Evolutionary conservation across 2,113 vertebrate species (phyloP).

Genomic region (Rhinopomastus cyanomelas): DNA sequence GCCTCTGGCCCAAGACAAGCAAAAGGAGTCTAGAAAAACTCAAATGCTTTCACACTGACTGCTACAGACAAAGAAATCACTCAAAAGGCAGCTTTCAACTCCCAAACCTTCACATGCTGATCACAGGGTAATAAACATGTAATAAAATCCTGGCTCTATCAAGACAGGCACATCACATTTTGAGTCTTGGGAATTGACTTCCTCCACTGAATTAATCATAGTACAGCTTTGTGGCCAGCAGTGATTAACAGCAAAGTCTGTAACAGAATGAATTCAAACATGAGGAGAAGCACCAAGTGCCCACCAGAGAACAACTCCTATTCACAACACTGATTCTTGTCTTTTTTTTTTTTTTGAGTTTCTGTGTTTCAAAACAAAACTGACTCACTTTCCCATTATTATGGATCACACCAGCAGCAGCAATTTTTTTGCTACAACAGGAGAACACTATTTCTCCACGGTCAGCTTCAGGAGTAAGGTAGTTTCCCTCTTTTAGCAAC

Average conservation of each 20-base stretch:
- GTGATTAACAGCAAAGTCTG: fast-evolving
- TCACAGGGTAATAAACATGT: not conserved
- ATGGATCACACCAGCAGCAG: not conserved
- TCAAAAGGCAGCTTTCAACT: not conserved
- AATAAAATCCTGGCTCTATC: not conserved
- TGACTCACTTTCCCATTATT: not conserved
- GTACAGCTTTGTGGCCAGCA: not conserved
- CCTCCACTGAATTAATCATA: fast-evolving
- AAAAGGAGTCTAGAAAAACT: not conserved
- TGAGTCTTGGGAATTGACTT: not conserved
- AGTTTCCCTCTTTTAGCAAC: not conserved
- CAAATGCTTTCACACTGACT: not conserved
- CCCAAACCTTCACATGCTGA: not conserved
- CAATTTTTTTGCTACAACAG: not conserved
- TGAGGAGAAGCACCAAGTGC: not conserved
- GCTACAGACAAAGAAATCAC: not conserved
- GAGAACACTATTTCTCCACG: not conserved
- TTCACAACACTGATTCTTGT: not conserved
- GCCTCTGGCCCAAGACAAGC: not conserved
- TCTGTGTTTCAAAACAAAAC: not conserved
- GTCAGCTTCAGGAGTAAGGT: not conserved
- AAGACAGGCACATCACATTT: not conserved
- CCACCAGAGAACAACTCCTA: not conserved
- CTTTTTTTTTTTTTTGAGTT: not conserved
- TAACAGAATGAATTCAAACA: not conserved